Conservation (phyloP, 2,888 invertebrate genomes). For the Aphelenchoides bicaudatus region DNA sequence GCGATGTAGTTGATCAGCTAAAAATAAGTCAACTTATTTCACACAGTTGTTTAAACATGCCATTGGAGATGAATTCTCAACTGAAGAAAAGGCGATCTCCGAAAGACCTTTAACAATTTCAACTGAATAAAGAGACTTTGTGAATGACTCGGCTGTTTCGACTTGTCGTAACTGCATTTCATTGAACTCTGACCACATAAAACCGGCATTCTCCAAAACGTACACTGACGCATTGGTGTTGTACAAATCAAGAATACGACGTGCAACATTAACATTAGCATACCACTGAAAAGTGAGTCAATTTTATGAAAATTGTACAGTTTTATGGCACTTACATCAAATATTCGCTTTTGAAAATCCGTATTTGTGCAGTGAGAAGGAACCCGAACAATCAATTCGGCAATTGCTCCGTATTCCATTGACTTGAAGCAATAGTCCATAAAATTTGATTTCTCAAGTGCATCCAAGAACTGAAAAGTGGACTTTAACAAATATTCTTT, state of each 20-base stretch:
- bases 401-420: slow-evolving; percentile 33
- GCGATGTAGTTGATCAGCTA: slow-evolving; percentile 2
- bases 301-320: background rate
- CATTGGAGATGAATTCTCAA: slow-evolving; percentile 16
- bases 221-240: slow-evolving; percentile 20
- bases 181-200: slow-evolving; percentile 31
- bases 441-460: slow-evolving; percentile 26
- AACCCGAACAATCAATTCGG: slow-evolving; percentile 27
- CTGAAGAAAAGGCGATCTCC: slow-evolving; percentile 24
- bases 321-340: slow-evolving; percentile 6
- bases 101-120: slow-evolving; percentile 23
- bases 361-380: slow-evolving; percentile 28
- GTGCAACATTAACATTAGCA: slow-evolving; percentile 21
- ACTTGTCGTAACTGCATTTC: slow-evolving; percentile 15
- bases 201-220: slow-evolving; percentile 30
- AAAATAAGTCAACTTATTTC: too few species aligned
- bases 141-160: slow-evolving; percentile 23
- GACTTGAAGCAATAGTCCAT: slow-evolving; percentile 25
- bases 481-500: background rate
- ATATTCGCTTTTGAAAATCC: slow-evolving; percentile 1
- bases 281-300: slow-evolving; percentile 31
- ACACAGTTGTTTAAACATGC: background rate
- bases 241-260: slow-evolving; percentile 17
- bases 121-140: slow-evolving; percentile 27
- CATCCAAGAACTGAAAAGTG: slow-evolving; percentile 23